Conservation (phyloP, 92 coral and sea anemone genomes). For the Zoanthus gigantus region DNA sequence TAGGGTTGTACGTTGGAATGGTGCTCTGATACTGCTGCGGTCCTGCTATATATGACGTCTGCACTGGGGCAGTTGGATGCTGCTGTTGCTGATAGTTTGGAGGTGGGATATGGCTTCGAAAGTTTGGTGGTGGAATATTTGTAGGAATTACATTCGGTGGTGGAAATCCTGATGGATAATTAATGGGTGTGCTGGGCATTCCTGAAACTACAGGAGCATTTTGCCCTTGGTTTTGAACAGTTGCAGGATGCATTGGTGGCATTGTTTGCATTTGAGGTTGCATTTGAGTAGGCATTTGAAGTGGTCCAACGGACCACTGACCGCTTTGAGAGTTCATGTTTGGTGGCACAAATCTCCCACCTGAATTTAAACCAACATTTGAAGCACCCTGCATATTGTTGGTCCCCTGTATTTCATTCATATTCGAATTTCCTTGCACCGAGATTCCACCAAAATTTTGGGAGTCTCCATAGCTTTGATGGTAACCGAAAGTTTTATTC, state of each 20-base stretch:
- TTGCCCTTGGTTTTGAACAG: conserved; percentile 35
- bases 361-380: neutral
- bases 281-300: conserved; percentile 16
- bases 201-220: conserved; percentile 15
- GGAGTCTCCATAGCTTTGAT: conserved; percentile 35
- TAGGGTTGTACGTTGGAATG: conserved; percentile 54
- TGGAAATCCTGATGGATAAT: conserved; percentile 46
- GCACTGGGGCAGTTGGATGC: conserved; percentile 33
- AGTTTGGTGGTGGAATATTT: conserved; percentile 73
- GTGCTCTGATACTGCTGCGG: conserved; percentile 71
- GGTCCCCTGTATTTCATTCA: conserved; percentile 8
- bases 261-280: conserved; percentile 4
- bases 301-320: conserved; percentile 18
- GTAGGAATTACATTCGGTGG: conserved; percentile 79
- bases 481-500: conserved; percentile 55
- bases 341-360: neutral
- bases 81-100: conserved; percentile 76
- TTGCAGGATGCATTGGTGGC: conserved; percentile 17
- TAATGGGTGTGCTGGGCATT: conserved; percentile 3
- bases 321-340: conserved; percentile 33
- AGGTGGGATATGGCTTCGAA: conserved; percentile 79
- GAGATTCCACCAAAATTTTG: conserved; percentile 9
- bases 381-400: neutral
- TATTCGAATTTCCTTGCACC: conserved; percentile 18
- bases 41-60: conserved; percentile 19